Conservation (phyloP, 2,113 vertebrate genomes). For the Amazona vittata region DNA sequence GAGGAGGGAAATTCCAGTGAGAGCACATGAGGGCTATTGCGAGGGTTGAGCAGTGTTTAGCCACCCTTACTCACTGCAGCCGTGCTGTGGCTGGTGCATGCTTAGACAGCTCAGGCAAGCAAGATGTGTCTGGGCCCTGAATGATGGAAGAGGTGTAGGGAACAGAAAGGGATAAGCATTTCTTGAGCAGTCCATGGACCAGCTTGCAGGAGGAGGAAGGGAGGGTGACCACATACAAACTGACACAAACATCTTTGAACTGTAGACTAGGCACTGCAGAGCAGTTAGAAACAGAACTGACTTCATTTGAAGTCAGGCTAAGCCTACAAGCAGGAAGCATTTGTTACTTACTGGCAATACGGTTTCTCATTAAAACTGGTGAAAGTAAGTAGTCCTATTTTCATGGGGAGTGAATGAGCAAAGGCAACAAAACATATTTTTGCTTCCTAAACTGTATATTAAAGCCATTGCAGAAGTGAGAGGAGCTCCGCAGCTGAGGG, state of each 20-base stretch:
- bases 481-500: background rate
- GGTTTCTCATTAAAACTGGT: background rate
- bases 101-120: background rate
- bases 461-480: background rate
- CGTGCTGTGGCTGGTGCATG: background rate
- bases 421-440: background rate
- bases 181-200: background rate
- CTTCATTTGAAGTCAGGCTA: background rate
- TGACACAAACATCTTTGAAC: background rate
- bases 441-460: background rate
- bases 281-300: background rate
- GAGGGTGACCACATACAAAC: fast-evolving
- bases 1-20: background rate
- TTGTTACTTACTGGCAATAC: background rate
- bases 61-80: background rate
- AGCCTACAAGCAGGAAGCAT: background rate
- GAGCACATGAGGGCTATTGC: fast-evolving
- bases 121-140: background rate
- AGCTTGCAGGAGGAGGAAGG: background rate
- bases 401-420: background rate
- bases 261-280: background rate
- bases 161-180: background rate
- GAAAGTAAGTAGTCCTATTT: background rate
- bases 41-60: background rate
- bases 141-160: background rate